Conservation (phyloP, 2,797 vertebrate genomes). For the Bothrops alternatus region DNA sequence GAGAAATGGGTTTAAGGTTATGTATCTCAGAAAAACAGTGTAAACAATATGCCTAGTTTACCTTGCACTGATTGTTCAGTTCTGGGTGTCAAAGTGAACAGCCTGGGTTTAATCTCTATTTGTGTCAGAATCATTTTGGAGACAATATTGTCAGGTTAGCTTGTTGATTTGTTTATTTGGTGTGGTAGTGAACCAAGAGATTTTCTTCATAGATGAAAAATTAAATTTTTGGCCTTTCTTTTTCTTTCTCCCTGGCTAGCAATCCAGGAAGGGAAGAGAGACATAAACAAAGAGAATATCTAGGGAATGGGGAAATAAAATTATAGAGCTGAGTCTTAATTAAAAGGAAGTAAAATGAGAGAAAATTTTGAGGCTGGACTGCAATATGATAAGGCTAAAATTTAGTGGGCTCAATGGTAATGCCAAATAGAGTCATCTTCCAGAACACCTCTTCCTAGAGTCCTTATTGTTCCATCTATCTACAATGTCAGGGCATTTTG, state of each 20-base stretch:
- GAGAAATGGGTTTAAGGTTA: not conserved
- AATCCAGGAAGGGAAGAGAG: not conserved
- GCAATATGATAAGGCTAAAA: constrained; percentile 10
- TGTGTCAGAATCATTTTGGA: not conserved
- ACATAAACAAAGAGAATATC: not conserved
- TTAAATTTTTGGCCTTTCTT: not conserved
- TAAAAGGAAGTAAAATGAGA: constrained; percentile 10
- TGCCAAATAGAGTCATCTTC: not conserved
- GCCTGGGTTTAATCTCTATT: not conserved
- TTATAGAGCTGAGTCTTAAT: not conserved
- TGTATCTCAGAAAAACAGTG: not conserved
- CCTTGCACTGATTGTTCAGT: not conserved
- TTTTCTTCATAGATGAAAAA: not conserved
- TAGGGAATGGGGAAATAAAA: not conserved
- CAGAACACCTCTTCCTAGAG: not conserved
- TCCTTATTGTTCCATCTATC: not conserved
- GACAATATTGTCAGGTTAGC: not conserved
- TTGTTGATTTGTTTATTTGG: not conserved
- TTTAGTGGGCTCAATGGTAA: not conserved
- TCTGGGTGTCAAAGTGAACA: not conserved
- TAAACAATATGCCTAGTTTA: not conserved
- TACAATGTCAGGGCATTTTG: not conserved
- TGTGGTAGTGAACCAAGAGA: not conserved
- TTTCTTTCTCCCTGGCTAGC: not conserved
- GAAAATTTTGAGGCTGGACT: not conserved